Evolutionary conservation across 2,113 vertebrate species (phyloP).

Genomic region (Nothocercus nigrocapillus): DNA sequence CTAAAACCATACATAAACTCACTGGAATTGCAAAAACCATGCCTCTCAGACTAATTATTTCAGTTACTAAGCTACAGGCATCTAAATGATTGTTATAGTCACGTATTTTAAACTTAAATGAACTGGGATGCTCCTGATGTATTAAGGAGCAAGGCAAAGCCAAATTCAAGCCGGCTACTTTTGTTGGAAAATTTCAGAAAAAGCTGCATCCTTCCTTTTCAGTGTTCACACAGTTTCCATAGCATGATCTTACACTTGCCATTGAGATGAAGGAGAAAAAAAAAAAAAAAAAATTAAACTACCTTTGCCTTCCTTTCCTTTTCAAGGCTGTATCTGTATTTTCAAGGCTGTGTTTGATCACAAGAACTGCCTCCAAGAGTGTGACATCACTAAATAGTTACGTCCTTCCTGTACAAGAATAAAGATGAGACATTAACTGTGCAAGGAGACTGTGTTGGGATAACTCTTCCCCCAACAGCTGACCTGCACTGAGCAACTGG

Average conservation of each 20-base stretch:
- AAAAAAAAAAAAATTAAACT: not conserved
- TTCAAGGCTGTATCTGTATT: not conserved
- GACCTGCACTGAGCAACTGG: not conserved
- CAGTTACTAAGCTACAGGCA: not conserved
- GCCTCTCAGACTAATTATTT: not conserved
- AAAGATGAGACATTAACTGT: not conserved
- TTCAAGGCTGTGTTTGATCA: not conserved
- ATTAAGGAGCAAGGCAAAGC: not conserved
- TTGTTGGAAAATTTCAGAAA: not conserved
- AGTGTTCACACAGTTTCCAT: not conserved
- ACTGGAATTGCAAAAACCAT: not conserved
- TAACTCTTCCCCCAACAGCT: not conserved
- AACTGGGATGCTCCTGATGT: not conserved
- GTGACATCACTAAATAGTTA: not conserved
- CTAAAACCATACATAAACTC: not conserved
- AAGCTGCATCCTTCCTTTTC: not conserved
- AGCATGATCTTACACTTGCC: not conserved
- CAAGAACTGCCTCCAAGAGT: not conserved
- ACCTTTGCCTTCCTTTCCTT: not conserved
- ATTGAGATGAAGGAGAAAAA: not conserved
- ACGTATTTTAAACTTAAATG: not conserved
- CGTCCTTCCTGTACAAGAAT: constrained; percentile 1
- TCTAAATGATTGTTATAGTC: not conserved
- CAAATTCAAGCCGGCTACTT: fast-evolving
- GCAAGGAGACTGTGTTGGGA: not conserved